Conservation (phyloP, 2,797 vertebrate genomes). For the Petrocephalus sullivani region DNA sequence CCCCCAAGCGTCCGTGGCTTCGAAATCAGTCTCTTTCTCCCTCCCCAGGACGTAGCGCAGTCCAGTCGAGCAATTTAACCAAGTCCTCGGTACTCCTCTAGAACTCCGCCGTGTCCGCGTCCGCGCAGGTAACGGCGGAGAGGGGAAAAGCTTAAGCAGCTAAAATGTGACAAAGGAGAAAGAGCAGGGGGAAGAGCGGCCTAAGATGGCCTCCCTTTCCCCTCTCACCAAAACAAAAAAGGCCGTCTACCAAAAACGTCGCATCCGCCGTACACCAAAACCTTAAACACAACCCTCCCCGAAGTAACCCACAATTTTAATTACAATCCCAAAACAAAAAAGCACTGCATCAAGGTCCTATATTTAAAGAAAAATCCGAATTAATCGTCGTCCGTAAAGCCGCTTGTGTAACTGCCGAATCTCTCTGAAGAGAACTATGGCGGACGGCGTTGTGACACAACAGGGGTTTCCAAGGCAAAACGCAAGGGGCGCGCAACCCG, state of each 20-base stretch:
- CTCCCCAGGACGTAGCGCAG: not conserved
- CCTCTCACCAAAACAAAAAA: slow-evolving; percentile 28
- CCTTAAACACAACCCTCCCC: not conserved
- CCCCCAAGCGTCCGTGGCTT: slow-evolving; percentile 13
- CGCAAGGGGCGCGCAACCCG: slow-evolving; percentile 30
- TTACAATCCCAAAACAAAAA: not conserved
- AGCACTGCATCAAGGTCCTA: not conserved
- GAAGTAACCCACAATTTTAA: not conserved
- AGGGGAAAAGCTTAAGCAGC: not conserved
- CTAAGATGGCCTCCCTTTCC: slow-evolving; percentile 41
- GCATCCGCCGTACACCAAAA: slow-evolving; percentile 15
- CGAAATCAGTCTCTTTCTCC: slow-evolving; percentile 14
- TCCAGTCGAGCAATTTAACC: not conserved
- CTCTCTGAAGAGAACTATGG: not conserved
- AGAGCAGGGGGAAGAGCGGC: slow-evolving; percentile 22
- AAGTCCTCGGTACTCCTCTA: slow-evolving; percentile 11
- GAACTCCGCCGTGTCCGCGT: slow-evolving; percentile 6
- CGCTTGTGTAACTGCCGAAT: not conserved
- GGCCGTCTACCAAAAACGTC: slow-evolving; percentile 14
- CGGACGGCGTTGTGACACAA: slow-evolving; percentile 30
- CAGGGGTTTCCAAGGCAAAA: slow-evolving; percentile 32
- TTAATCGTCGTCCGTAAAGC: not conserved
- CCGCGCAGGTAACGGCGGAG: not conserved
- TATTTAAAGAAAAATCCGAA: not conserved
- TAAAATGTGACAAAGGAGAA: slow-evolving; percentile 10